These are phyloP conservation scores for Astropecten irregularis DNA, from an alignment of 53 echinoderm and acorn worm species.

Conservation along the genomic window DNA sequence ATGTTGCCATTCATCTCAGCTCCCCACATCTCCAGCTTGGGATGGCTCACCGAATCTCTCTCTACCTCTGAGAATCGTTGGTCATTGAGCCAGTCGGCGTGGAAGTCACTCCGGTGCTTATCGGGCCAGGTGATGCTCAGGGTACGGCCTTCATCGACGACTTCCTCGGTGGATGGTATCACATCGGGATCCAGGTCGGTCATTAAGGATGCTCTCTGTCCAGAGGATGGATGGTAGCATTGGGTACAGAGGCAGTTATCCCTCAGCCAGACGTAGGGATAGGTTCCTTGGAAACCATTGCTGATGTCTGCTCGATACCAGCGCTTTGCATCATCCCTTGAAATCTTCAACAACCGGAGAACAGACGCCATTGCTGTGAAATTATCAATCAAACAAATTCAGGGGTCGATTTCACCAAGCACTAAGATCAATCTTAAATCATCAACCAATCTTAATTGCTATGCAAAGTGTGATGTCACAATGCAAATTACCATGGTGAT, in stretches of 20 bases:
- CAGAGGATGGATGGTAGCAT: conserved; percentile 59
- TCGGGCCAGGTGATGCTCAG: conserved; percentile 53
- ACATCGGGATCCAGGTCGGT: conserved; percentile 69
- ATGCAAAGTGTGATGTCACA: too few species aligned
- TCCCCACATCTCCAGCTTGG: conserved; percentile 34
- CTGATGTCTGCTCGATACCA: not conserved
- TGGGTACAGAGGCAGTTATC: conserved; percentile 68
- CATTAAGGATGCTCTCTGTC: conserved; percentile 52
- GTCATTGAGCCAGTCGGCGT: not conserved
- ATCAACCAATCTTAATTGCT: too few species aligned
- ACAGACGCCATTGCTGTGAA: too few species aligned
- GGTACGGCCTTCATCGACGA: conserved; percentile 25
- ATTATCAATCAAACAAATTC: too few species aligned
- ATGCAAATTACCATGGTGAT: too few species aligned
- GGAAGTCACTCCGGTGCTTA: not conserved
- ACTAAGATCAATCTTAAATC: too few species aligned
- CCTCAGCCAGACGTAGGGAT: not conserved
- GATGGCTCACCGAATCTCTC: not conserved
- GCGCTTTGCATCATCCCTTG: not conserved
- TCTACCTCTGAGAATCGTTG: not conserved
- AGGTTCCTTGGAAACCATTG: not conserved
- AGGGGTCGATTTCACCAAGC: too few species aligned
- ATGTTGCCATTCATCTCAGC: conserved; percentile 39
- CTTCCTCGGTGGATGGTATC: conserved; percentile 38
- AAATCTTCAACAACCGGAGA: not conserved